Evolutionary conservation across 2,113 vertebrate genomes (phyloP).

Genomic region (Paradoxurus hermaphroditus): DNA sequence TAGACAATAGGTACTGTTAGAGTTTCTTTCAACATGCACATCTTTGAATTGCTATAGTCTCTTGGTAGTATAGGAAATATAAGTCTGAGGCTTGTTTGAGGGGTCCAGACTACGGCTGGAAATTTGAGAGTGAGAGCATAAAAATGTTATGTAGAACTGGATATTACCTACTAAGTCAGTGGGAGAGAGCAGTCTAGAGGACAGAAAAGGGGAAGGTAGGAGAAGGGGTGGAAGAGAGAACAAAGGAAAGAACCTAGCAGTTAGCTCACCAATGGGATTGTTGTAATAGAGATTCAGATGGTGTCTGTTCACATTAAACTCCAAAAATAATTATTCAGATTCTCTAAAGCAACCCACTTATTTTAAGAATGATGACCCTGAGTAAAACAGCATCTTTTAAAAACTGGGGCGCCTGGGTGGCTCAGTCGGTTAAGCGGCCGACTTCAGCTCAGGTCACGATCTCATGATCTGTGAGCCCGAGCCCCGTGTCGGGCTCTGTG

Average conservation of each 20-base stretch:
- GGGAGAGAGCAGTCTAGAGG: neutral
- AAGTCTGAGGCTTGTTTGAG: neutral
- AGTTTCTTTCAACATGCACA: neutral
- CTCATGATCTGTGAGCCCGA: too few relatives aligned
- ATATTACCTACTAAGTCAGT: neutral
- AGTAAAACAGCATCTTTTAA: neutral
- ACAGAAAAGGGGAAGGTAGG: neutral
- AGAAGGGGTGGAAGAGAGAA: fast-evolving
- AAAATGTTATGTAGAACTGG: neutral
- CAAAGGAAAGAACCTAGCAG: neutral
- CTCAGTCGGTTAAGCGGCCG: too few relatives aligned
- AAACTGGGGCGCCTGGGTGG: too few relatives aligned
- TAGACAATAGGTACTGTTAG: neutral
- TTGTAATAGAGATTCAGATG: neutral
- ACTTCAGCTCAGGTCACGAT: too few relatives aligned
- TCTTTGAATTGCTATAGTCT: neutral
- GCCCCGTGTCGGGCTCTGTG: too few relatives aligned
- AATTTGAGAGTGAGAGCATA: neutral
- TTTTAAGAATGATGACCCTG: neutral
- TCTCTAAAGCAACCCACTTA: neutral
- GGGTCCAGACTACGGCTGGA: neutral
- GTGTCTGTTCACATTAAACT: neutral
- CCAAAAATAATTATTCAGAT: neutral
- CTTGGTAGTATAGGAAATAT: neutral
- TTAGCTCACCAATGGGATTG: neutral